A percentile compares a stretch with the other conserved stretches of the same genome.
Evolutionary conservation across 2,113 vertebrate species (phyloP).

Genomic region (Alaudala cheleensis): DNA sequence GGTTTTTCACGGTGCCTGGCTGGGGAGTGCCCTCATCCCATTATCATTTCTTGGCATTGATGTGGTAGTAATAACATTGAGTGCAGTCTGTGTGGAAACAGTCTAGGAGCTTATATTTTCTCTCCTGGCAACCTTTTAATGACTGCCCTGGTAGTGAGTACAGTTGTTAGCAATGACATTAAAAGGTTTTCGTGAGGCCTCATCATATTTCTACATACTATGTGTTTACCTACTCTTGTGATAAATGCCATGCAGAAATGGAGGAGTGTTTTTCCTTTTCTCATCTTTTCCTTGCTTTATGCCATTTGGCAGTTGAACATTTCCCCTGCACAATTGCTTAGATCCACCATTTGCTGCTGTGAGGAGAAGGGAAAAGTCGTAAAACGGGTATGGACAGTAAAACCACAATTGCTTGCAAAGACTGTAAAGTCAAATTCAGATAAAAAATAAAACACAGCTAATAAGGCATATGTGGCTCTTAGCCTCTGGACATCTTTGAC

Average conservation of each 20-base stretch:
- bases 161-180: not conserved
- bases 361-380: not conserved
- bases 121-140: constrained; percentile 54
- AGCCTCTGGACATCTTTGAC: not conserved
- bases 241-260: not conserved
- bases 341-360: not conserved
- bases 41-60: not conserved
- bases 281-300: not conserved
- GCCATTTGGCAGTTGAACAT: not conserved
- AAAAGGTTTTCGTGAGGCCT: constrained; percentile 15
- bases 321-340: not conserved
- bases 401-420: not conserved
- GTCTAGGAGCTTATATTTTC: not conserved
- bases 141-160: not conserved
- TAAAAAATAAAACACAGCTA: not conserved
- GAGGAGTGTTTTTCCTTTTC: not conserved
- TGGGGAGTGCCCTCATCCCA: not conserved
- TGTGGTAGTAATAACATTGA: not conserved
- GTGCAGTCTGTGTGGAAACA: constrained; percentile 32
- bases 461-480: rapidly evolving
- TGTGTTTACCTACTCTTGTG: not conserved
- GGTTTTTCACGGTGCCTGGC: not conserved
- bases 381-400: not conserved
- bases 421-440: not conserved
- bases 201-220: not conserved